phyloP scores from a whole-genome alignment of 2,888 invertebrate genomes.

The Ptychoptera albimana region DNA sequence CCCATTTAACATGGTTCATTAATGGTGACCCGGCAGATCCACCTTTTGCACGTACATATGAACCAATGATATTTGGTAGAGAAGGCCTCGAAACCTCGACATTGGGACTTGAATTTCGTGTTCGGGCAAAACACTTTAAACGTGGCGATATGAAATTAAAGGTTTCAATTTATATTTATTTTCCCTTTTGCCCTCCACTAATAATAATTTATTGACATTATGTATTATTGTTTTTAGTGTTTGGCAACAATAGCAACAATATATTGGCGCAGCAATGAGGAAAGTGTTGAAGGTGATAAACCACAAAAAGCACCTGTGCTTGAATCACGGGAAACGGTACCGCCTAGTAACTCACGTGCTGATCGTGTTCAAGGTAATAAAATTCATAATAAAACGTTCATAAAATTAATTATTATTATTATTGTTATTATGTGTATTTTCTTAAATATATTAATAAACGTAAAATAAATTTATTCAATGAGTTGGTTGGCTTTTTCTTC shows the following conservation, averaged over 20 bases:
- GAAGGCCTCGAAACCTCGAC: conserved; percentile 50
- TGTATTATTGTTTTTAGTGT: conserved; percentile 30
- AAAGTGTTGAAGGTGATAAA: conserved; percentile 53
- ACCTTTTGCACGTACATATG: conserved; percentile 32
- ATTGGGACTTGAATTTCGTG: conserved; percentile 50
- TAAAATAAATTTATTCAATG: no score
- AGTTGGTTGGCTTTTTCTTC: no score
- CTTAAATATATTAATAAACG: no score
- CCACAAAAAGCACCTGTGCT: conserved; percentile 48
- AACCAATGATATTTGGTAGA: conserved; percentile 35
- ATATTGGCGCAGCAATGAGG: conserved; percentile 59
- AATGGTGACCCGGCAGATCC: conserved; percentile 37
- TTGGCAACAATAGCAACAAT: conserved; percentile 53
- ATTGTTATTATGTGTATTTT: no score
- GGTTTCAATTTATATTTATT: conserved; percentile 31
- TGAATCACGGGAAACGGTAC: conserved; percentile 49
- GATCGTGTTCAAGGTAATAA: conserved; percentile 50
- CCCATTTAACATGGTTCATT: conserved; percentile 41
- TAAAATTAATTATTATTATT: no score
- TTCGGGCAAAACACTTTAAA: conserved; percentile 50
- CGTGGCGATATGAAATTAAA: conserved; percentile 59
- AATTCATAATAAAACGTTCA: no score
- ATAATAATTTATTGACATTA: neutral
- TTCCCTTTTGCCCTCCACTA: neutral
- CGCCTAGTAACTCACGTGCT: conserved; percentile 39